Conservation (phyloP, 2,113 vertebrate species). For the Tautogolabrus adspersus region DNA sequence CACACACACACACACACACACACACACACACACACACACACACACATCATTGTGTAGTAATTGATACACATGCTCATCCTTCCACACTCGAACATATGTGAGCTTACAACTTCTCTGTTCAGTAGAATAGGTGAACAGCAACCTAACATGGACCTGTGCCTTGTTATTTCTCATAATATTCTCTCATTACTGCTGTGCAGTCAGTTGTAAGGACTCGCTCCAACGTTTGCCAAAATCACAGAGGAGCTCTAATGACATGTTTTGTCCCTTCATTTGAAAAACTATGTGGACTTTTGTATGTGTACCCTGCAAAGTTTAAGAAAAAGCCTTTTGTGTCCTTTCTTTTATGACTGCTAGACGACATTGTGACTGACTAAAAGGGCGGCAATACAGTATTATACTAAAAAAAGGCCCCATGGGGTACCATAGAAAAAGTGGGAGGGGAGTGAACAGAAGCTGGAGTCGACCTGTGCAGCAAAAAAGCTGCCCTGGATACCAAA, state of each 20-base stretch:
- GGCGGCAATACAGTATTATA: background rate
- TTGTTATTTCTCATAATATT: background rate
- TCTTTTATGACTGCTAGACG: background rate
- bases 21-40: background rate
- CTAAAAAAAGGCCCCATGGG: conserved; percentile 37
- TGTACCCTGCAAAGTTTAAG: conserved; percentile 4
- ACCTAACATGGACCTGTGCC: background rate
- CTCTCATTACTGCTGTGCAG: conserved; percentile 51
- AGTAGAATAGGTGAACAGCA: background rate
- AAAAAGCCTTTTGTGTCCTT: conserved; percentile 9
- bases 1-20: conserved; percentile 4
- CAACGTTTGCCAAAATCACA: conserved; percentile 30
- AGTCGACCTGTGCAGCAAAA: background rate
- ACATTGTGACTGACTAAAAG: conserved; percentile 28
- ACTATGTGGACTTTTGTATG: conserved; percentile 10
- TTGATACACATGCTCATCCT: background rate
- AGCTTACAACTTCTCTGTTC: background rate
- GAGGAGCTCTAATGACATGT: conserved; percentile 27
- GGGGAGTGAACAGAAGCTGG: background rate
- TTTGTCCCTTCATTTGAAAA: conserved; percentile 20
- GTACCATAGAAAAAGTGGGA: conserved; percentile 33
- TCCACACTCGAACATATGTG: background rate
- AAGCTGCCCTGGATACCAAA: conserved; percentile 17
- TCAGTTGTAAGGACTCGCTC: conserved; percentile 21
- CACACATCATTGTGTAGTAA: background rate